Conservation (phyloP, 2,113 vertebrate species). For the Melierax canorus region DNA sequence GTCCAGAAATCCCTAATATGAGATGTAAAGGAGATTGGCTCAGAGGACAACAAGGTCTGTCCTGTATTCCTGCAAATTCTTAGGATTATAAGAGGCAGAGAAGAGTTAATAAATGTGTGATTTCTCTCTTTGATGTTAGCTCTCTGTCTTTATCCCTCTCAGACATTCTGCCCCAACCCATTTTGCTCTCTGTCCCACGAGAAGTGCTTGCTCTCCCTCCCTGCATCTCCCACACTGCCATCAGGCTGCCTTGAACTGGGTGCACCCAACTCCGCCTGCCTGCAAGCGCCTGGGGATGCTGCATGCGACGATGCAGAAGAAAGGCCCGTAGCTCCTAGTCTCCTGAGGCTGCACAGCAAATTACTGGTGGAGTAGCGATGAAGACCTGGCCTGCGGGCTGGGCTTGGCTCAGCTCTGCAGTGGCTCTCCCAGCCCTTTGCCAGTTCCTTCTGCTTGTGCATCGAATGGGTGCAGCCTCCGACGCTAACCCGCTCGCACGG, state of each 20-base stretch:
- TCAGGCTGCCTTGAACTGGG: neutral
- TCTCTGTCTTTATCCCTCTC: neutral
- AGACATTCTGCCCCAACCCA: neutral
- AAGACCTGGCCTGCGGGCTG: neutral
- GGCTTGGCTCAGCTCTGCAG: neutral
- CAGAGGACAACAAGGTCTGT: neutral
- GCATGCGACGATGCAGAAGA: neutral
- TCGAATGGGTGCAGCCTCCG: rapidly evolving
- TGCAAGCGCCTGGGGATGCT: neutral
- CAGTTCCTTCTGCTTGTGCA: neutral
- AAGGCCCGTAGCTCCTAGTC: neutral
- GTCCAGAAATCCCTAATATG: neutral
- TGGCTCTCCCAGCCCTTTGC: neutral
- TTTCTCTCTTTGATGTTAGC: neutral
- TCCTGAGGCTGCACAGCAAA: neutral
- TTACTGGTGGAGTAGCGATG: neutral
- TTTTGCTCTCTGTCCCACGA: neutral
- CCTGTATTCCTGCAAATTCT: neutral
- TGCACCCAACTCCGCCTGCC: neutral
- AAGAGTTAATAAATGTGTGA: neutral
- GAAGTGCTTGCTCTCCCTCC: neutral
- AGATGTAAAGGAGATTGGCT: neutral
- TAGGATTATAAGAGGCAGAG: neutral
- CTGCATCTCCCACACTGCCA: neutral
- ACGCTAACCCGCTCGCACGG: rapidly evolving